Percentiles rank a stretch among this genome's conserved stretches.
Evolutionary conservation across 2,113 vertebrate genomes (phyloP).

Genomic region (Peromyscus maniculatus): DNA sequence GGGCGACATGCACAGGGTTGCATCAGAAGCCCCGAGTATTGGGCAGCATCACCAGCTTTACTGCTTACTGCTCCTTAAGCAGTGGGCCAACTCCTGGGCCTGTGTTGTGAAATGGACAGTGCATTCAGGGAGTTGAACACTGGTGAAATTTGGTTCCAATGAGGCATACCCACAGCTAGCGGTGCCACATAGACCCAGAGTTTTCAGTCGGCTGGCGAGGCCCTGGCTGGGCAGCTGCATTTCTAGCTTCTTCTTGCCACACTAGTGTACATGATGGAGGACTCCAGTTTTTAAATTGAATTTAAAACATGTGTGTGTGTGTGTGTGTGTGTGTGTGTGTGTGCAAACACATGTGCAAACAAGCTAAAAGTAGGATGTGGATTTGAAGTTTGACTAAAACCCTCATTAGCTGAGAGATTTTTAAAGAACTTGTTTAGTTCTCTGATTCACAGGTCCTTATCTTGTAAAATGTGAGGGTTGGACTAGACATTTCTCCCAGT

Average conservation of each 20-base stretch:
- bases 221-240: not conserved
- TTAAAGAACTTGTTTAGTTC: not conserved
- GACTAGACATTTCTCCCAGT: not conserved
- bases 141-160: not conserved
- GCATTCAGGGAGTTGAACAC: not conserved
- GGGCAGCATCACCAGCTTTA: not conserved
- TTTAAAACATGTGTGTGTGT: not conserved
- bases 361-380: not conserved
- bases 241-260: not conserved
- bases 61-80: not conserved
- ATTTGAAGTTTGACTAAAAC: not conserved
- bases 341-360: not conserved
- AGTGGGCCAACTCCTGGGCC: not conserved
- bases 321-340: not conserved
- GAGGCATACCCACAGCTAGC: not conserved
- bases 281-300: not conserved
- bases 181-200: not conserved
- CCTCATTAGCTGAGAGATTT: not conserved
- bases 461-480: not conserved
- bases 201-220: not conserved
- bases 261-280: not conserved
- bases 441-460: constrained; percentile 36
- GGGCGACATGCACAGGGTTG: not conserved
- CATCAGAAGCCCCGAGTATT: not conserved
- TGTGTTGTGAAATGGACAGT: not conserved